Conservation (phyloP, 92 coral and sea anemone genomes). For the Ricordea florida region DNA sequence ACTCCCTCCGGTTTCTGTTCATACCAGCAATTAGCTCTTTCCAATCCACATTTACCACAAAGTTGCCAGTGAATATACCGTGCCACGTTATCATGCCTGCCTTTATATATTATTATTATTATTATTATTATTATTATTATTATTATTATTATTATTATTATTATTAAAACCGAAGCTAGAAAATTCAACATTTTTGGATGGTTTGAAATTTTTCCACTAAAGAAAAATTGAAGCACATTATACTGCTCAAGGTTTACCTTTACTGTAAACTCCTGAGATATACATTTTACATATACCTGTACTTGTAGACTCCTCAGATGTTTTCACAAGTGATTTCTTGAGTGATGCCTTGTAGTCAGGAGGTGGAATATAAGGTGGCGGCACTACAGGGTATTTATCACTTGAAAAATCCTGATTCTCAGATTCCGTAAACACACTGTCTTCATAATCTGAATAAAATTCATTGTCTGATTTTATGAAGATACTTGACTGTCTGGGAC, state of each 20-base stretch:
- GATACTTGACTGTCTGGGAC: conserved; percentile 36
- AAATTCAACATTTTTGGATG: too few species aligned
- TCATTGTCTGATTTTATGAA: conserved; percentile 56
- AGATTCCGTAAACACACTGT: conserved; percentile 66
- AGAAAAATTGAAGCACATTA: neutral
- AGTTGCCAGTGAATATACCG: too few species aligned
- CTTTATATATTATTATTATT: too few species aligned
- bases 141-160: too few species aligned
- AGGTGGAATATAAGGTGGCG: conserved; percentile 72
- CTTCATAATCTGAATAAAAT: conserved; percentile 61
- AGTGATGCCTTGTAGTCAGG: conserved; percentile 68
- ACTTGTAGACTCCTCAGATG: conserved; percentile 23
- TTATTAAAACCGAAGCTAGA: too few species aligned
- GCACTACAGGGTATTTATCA: conserved; percentile 22
- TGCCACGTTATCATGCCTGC: too few species aligned
- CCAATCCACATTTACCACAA: too few species aligned
- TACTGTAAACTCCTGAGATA: neutral
- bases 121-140: too few species aligned
- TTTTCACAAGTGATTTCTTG: conserved; percentile 45
- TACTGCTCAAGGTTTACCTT: neutral
- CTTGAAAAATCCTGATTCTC: conserved; percentile 26
- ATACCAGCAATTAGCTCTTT: too few species aligned
- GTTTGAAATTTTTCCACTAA: too few species aligned
- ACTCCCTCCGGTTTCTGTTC: too few species aligned
- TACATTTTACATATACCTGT: conserved; percentile 4